These are phyloP conservation scores for Laupala kohalensis DNA, from an alignment of 1,140 invertebrate species.

Conservation along the genomic window DNA sequence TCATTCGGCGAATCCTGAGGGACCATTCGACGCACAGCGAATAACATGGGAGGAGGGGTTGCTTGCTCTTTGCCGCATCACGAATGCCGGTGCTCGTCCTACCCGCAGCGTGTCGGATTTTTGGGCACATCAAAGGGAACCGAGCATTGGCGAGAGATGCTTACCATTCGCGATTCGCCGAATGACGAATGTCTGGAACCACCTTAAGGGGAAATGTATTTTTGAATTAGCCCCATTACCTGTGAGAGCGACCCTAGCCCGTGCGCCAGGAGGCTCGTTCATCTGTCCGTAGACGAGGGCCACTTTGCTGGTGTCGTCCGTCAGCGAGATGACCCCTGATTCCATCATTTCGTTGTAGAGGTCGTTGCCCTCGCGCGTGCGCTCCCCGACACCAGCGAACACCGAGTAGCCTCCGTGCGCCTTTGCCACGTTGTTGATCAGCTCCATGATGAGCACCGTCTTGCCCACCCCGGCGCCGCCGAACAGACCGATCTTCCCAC, in stretches of 20 bases:
- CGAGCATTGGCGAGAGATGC: no score
- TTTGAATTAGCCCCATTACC: no score
- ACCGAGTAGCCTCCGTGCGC: slow-evolving; percentile 99
- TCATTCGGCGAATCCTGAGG: no score
- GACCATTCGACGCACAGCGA: no score
- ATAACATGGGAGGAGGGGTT: no score
- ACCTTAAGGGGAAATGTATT: no score
- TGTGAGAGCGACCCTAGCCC: slow-evolving; percentile 94
- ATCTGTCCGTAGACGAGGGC: slow-evolving; percentile 99
- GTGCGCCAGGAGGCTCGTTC: slow-evolving; percentile 98
- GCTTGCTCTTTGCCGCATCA: no score
- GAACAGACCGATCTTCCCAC: slow-evolving; percentile 98
- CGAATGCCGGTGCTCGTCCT: no score
- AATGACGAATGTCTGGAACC: no score
- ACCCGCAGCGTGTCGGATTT: no score
- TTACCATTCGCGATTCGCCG: no score
- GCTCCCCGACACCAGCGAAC: slow-evolving; percentile 96
- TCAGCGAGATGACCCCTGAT: slow-evolving; percentile 87
- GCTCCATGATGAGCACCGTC: slow-evolving; percentile 99
- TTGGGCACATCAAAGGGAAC: no score
- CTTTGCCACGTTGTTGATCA: slow-evolving; percentile 99
- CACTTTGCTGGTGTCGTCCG: slow-evolving; percentile 78
- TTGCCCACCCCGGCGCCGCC: slow-evolving; percentile 99
- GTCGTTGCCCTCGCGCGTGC: slow-evolving; percentile 98
- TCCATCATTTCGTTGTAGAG: slow-evolving; percentile 99